Conservation (phyloP, 2,797 vertebrate species). For the Capromys pilorides region DNA sequence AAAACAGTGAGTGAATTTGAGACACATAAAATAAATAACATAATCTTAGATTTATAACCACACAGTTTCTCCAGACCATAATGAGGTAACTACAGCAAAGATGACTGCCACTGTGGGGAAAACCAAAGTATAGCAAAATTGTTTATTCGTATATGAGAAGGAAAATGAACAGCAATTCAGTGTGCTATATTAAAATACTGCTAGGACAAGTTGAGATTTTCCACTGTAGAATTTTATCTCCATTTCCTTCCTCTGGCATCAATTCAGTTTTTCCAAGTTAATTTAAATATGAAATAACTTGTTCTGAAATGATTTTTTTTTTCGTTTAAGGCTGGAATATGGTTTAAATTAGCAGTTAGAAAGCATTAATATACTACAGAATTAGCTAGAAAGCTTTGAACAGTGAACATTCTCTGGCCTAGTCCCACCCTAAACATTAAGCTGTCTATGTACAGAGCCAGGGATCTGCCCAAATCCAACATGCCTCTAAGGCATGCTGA, state of each 20-base stretch:
- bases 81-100: background rate
- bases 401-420: background rate
- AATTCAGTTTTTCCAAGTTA: background rate
- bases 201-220: constrained; percentile 21
- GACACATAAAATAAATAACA: background rate
- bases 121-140: background rate
- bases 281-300: background rate
- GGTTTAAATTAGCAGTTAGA: background rate
- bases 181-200: background rate
- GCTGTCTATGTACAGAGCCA: background rate
- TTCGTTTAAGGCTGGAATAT: background rate
- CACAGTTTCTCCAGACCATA: constrained; percentile 31
- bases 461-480: background rate
- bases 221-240: constrained; percentile 10
- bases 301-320: background rate
- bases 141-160: background rate
- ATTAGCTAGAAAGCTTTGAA: background rate
- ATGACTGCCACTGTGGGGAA: background rate
- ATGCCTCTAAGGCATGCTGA: background rate
- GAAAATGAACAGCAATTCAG: constrained; percentile 35
- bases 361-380: background rate
- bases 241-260: background rate
- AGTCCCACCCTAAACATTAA: background rate
- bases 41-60: constrained; percentile 14
- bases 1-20: background rate